A percentile compares a stretch with the other conserved stretches of the same genome.
Evolutionary conservation across 1,140 invertebrate genomes (phyloP).

Genomic region (Ridgeia piscesae): DNA sequence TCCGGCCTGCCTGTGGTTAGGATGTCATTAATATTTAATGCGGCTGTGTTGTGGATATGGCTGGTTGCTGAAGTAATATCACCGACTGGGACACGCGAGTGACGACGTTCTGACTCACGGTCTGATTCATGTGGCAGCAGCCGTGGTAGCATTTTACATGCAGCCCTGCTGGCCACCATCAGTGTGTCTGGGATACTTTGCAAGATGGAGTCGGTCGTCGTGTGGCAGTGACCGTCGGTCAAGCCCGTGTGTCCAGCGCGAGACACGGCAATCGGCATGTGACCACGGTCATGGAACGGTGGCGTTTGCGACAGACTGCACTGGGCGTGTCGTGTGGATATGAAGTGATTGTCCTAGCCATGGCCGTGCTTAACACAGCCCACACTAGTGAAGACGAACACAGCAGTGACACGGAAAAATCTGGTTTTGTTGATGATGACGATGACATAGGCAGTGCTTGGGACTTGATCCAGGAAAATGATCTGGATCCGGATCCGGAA

Average conservation of each 20-base stretch:
- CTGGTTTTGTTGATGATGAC: not conserved
- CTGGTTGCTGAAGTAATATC: not conserved
- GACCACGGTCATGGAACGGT: constrained; percentile 2
- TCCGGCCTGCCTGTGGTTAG: not conserved
- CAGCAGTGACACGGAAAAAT: not conserved
- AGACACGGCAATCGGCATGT: not conserved
- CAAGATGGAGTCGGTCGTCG: not conserved
- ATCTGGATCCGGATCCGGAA: not conserved
- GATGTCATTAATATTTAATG: not conserved
- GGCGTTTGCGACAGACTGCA: not conserved
- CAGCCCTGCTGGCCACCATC: not conserved
- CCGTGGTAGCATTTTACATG: not conserved
- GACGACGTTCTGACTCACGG: not conserved
- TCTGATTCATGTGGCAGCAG: not conserved
- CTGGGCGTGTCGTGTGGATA: not conserved
- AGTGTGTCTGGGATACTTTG: not conserved
- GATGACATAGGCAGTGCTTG: not conserved
- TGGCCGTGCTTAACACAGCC: not conserved
- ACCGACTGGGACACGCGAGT: no score
- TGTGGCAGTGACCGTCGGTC: not conserved
- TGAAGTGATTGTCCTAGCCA: constrained; percentile 12
- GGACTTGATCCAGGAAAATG: not conserved
- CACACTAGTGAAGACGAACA: not conserved
- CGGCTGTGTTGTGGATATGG: not conserved
- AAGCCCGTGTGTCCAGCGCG: not conserved